phyloP scores from a whole-genome alignment of 2,113 vertebrate species.

The Hemichromis elongatus region DNA sequence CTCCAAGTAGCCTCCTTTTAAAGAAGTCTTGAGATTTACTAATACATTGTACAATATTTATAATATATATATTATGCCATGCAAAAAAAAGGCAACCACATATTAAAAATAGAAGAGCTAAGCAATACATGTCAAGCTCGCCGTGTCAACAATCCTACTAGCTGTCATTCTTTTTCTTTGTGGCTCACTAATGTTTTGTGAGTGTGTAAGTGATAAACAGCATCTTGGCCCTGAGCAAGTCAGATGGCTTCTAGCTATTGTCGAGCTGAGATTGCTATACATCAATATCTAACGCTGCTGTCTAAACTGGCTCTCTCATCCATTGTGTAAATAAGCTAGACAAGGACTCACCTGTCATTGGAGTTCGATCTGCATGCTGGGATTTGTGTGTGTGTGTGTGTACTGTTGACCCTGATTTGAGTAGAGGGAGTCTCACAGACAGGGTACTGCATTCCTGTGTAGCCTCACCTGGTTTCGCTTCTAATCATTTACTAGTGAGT shows the following conservation, averaged over 20 bases:
- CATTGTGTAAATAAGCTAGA: neutral
- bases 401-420: neutral
- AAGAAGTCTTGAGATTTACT: neutral
- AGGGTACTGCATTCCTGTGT: neutral
- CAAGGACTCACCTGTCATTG: neutral
- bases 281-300: neutral
- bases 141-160: neutral
- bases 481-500: neutral
- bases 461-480: constrained; percentile 10
- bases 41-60: no score
- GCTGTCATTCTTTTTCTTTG: neutral
- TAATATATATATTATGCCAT: neutral
- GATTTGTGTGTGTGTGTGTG: neutral
- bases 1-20: neutral
- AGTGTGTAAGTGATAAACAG: neutral
- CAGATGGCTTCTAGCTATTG: fast-evolving
- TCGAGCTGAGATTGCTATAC: neutral
- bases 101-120: neutral
- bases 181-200: neutral
- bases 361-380: neutral
- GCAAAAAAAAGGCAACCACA: neutral
- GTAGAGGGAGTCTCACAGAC: neutral
- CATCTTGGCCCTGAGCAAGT: neutral
- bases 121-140: neutral
- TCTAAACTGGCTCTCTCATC: neutral